Evolutionary conservation across 2,888 invertebrate genomes (phyloP), one percentile per base, ranked within the genome.

Genomic region (Melipona beecheii): DNA sequence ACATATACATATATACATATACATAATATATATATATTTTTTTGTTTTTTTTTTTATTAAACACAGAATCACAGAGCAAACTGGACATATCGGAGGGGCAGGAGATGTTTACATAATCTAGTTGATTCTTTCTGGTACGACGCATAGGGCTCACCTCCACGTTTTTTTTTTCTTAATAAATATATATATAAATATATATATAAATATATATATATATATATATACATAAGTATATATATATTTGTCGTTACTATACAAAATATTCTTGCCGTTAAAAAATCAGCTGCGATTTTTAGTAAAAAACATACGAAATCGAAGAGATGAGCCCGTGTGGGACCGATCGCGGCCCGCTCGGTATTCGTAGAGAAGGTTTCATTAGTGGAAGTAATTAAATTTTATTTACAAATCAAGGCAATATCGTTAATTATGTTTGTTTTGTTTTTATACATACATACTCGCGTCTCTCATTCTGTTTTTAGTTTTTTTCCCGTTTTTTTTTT

Each of bases 331-430:
- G 81, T 84, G 84, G 84, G 89, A 86, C 80, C 77, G 75, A 78
- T 79, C 74, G 81, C 84, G 86, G 86, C 84, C 81, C 81, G 79
- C 78, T 88, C 50, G 78, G 81, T 79, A 87, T 89, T 79, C 86
- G 89, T 85, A 85, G 87, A 91, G 84, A 78, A 85, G 78, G 65
- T 80, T 69, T 84, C 66, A 87, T 91, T 90, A 92, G 89, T 91
- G 93, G 92, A 93, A 93, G 92, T 93, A 89, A 90, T 91, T 88
- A 90, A 89, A 86, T 90, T 91, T 93, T 94, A 94, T 94, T 94
- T 94, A 94, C 94, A 94, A 93, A 93, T 94, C 93, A 94, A 94
- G 94, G 94, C 94, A 94, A 92, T 93, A 90, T 92, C 87, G 90
- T 91, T 92, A 92, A 92, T 92, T 88, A 90, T 89, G 86, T 91